Evolutionary conservation across 2,888 invertebrate genomes (phyloP).

Genomic region (Netelia melanura): DNA sequence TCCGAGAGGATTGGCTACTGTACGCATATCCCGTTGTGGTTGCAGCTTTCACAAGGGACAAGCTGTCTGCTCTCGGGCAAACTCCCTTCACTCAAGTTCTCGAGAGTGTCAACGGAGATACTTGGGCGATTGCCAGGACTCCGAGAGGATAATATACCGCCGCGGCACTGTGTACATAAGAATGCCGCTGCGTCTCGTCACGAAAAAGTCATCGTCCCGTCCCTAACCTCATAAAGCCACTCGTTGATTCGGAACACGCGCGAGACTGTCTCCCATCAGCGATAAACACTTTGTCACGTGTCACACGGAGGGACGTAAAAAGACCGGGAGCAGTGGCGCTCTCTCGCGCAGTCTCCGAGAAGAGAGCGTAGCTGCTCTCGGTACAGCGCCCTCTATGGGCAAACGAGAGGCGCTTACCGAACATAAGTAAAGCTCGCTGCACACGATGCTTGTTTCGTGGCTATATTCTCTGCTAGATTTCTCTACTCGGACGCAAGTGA

Average conservation of each 20-base stretch:
- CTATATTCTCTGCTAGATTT: no score
- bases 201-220: conserved; percentile 15
- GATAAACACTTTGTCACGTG: conserved; percentile 30
- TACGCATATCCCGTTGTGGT: no score
- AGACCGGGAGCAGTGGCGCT: neutral
- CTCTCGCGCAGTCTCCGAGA: no score
- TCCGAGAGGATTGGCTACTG: no score
- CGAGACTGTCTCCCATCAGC: conserved; percentile 40
- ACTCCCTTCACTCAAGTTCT: conserved; percentile 13
- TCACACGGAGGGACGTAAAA: neutral
- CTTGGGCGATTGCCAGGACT: neutral
- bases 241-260: conserved; percentile 50
- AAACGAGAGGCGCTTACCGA: no score
- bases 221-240: neutral
- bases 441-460: no score
- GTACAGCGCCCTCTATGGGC: no score
- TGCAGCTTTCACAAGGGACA: no score
- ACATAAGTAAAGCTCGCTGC: no score
- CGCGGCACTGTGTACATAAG: neutral
- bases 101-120: neutral
- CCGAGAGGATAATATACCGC: neutral
- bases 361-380: no score
- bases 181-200: neutral
- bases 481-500: no score
- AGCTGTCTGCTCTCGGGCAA: neutral